Evolutionary conservation across 2,797 vertebrate genomes (phyloP), one percentile per base, ranked within the genome.

Genomic region (Enteromius treurensis): DNA sequence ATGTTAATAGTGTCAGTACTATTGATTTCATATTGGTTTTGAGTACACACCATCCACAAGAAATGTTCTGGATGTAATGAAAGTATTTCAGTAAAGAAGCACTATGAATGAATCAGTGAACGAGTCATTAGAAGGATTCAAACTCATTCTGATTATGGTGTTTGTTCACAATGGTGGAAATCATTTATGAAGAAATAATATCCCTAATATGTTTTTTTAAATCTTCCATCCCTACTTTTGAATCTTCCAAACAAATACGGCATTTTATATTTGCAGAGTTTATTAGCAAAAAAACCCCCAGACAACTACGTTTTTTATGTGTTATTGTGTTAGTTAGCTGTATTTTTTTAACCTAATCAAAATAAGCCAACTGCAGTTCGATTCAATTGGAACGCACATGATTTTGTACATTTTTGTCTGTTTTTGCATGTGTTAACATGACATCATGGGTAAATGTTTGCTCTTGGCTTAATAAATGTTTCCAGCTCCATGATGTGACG

Each of bases 401-500:
- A 42, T 42, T 42, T 42, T 42, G 40, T 10, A 42, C 10, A 42
- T 7, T 9, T 2, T 47, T 47, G 9, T 42, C 40, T 42, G 40
- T 42, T 42, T 42, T 42, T 42, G 40, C 40, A 47, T 60, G 17
- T 42, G 1, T 37, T 58, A 58, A 23, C 10, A 49, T 34, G 40
- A 58, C 23, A 53, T 67, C 55, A 32, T 8, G 55, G 37, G 19
- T 37, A 62, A 73, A 73, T 14, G 51, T 60, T 62, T 23, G 19
- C 40, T 49, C 37, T n/a, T n/a, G 17, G 26, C 23, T 73, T 73
- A 80, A 37, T 76, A 67, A 42, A 67, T 76, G 71, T 82, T 82
- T 65, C 71, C 71, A 76, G 47, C 49, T 40, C 55, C 34, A 32
- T 68, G 58, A 77, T 34, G 10, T 34, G 34, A 76, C 73, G 67